phyloP scores from a whole-genome alignment of 1,140 invertebrate genomes.

The Pseudomyrmex flavicornis region DNA sequence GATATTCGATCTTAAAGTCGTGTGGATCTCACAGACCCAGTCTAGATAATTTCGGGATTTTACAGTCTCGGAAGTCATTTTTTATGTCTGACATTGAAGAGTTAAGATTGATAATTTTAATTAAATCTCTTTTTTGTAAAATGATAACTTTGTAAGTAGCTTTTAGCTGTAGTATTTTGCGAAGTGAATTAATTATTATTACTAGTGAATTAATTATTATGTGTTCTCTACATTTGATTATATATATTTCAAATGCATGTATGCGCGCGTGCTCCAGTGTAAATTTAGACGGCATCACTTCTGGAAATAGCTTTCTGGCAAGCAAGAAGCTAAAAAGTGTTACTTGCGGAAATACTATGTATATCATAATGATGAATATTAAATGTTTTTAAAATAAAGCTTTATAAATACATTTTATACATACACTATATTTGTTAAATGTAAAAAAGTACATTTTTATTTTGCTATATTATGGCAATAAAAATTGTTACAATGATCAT shows the following conservation, averaged over 20 bases:
- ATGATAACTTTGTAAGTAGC: slow-evolving; percentile 28
- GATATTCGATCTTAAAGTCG: no score
- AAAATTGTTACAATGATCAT: slow-evolving; percentile 14
- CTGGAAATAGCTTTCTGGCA: slow-evolving; percentile 79
- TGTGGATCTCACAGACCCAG: no score
- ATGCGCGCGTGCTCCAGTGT: slow-evolving; percentile 60
- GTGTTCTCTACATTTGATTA: slow-evolving; percentile 1
- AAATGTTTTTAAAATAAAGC: no score
- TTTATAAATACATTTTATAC: no score
- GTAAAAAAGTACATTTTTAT: neutral
- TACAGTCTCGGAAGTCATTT: no score
- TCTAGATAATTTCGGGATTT: no score
- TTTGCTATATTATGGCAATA: slow-evolving; percentile 6
- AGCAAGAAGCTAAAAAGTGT: slow-evolving; percentile 52
- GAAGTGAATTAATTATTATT: slow-evolving; percentile 47
- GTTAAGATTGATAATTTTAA: neutral
- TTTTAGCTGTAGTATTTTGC: slow-evolving; percentile 35
- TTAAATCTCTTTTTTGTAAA: slow-evolving; percentile 28
- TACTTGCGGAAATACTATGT: slow-evolving; percentile 27
- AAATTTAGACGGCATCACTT: slow-evolving; percentile 77
- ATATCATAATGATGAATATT: neutral
- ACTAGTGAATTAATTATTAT: slow-evolving; percentile 44
- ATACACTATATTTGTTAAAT: no score
- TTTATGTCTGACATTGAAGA: no score
- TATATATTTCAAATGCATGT: slow-evolving; percentile 29